phyloP scores from a whole-genome alignment of 2,888 invertebrate species.

The Macrosoma leucophasiata region DNA sequence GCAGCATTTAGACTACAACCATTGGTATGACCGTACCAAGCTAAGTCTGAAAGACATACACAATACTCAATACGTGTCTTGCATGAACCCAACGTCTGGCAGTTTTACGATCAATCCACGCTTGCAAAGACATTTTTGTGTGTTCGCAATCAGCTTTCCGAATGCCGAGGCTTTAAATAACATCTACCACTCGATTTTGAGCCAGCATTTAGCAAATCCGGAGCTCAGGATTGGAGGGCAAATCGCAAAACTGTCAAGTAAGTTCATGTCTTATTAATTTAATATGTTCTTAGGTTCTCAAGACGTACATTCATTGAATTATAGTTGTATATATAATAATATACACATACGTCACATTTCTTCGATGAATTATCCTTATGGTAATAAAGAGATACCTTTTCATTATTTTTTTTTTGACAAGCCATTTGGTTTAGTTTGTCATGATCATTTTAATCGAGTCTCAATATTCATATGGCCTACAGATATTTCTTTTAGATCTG shows the following conservation, averaged over 20 bases:
- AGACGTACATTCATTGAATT: no score
- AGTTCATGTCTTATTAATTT: constrained; percentile 30
- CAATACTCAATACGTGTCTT: constrained; percentile 97
- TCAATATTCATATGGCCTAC: no score
- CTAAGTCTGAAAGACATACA: constrained; percentile 94
- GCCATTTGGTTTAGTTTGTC: no score
- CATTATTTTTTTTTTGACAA: no score
- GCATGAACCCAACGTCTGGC: constrained; percentile 99
- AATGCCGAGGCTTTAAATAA: constrained; percentile 87
- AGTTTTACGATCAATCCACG: constrained; percentile 97
- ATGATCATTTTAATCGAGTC: no score
- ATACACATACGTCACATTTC: background rate
- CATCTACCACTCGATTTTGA: constrained; percentile 92
- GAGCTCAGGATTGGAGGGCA: constrained; percentile 85
- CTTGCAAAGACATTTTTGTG: constrained; percentile 92
- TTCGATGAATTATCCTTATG: no score
- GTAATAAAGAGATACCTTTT: no score
- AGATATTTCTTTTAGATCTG: no score
- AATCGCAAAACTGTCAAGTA: constrained; percentile 79
- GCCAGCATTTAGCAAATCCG: constrained; percentile 88
- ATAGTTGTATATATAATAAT: background rate
- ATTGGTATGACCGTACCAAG: constrained; percentile 92
- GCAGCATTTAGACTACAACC: constrained; percentile 96
- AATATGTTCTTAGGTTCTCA: no score
- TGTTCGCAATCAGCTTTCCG: constrained; percentile 90